These are phyloP conservation scores for Boulengeromyrus knoepffleri DNA, from an alignment of 2,113 vertebrate genomes.

Conservation along the genomic window DNA sequence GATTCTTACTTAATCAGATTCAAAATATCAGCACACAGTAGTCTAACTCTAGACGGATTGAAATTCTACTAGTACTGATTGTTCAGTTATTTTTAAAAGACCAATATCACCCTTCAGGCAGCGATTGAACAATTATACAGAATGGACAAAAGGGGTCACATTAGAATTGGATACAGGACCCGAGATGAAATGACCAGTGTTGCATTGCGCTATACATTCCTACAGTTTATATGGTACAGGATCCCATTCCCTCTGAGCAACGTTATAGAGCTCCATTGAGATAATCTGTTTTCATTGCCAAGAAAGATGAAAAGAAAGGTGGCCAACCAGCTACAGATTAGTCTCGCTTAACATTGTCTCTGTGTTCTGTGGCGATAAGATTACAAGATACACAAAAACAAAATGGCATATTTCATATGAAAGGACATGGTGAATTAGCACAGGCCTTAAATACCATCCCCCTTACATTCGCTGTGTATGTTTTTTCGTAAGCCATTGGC, in stretches of 20 bases:
- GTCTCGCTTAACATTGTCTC: not conserved
- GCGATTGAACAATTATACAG: not conserved
- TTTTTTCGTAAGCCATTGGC: not conserved
- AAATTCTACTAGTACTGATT: not conserved
- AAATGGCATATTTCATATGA: not conserved
- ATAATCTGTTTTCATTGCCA: conserved; percentile 60
- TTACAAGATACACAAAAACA: not conserved
- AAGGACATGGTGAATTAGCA: not conserved
- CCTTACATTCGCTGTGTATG: not conserved
- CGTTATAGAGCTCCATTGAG: conserved; percentile 53
- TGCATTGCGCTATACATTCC: conserved; percentile 21
- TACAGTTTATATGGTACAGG: conserved; percentile 46
- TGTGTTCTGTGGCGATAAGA: conserved; percentile 7
- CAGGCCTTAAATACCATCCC: not conserved
- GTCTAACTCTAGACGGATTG: not conserved
- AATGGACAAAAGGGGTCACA: not conserved
- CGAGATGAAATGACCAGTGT: conserved; percentile 42
- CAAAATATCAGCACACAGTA: not conserved
- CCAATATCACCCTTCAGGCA: not conserved
- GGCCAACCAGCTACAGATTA: not conserved
- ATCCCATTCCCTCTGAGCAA: conserved; percentile 51
- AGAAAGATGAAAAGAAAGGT: conserved; percentile 31
- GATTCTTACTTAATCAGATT: not conserved
- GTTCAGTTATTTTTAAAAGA: not conserved
- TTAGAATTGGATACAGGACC: conserved; percentile 5